Base-by-base conservation (phyloP, 2,888 invertebrate genomes). In the Mimachlamys varia region DNA sequence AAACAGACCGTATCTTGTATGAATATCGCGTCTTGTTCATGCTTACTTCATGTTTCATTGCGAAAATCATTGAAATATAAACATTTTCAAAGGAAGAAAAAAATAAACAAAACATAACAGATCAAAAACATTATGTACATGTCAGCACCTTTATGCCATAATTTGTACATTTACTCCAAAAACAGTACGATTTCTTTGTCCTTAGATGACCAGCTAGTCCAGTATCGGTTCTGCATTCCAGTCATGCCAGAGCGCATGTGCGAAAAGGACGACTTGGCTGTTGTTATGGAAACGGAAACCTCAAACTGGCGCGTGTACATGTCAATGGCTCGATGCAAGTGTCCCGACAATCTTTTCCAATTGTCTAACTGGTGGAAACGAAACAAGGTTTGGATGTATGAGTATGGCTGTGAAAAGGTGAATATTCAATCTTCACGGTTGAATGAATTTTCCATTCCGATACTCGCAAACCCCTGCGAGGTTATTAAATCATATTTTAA, bases 201-300 rank as follows among this genome's bases (percentile, higher is more conserved):
- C 27, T 7, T 27, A 76, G 76, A 76, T 33, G 76, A 76, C 33
- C 76, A 76, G 33, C 33, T 76, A 33, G 76, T 76, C 13, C 76
- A 76, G 76, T 76, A 76, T 12, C 76, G 76, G 22, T 76, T 76
- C 27, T 76, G 76, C 33, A 76, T 76, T 33, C 76, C 76, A 5
- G 76, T 76, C 76, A 76, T 76, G 76, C 76, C 76, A 76, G 76
- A 76, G 12, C 76, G 76, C 76, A 76, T 27, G 76, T 76, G 76
- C 76, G 13, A 76, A 27, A 33, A 76, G 76, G 76, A 33, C 15
- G 76, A 76, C 33, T 15, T 76, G 33, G 76, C 76, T 22, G 76
- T 76, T 7, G 76, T 76, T 12, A 76, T 76, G 76, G 76, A 76
- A 27, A 76, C 76, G 12, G 76, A 76, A 27, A 76, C 76, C 33